Evolutionary conservation across 1,140 invertebrate species (phyloP).

Genomic region (Cherax destructor): DNA sequence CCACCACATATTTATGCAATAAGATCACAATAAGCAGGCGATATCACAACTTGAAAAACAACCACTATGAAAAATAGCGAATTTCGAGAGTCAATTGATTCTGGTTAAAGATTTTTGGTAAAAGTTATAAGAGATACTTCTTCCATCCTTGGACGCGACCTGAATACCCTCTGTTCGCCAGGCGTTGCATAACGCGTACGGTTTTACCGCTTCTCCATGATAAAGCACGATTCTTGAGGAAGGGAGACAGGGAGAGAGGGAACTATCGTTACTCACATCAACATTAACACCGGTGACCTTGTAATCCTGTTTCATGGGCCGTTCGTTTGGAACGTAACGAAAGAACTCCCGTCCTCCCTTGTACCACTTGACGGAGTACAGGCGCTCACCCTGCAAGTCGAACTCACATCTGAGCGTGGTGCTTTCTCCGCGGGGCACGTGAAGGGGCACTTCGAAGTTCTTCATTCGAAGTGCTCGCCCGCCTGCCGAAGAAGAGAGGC

Average conservation of each 20-base stretch:
- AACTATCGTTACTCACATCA: conserved; percentile 66
- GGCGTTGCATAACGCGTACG: too few relatives aligned
- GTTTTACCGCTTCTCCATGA: too few relatives aligned
- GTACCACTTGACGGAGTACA: conserved; percentile 90
- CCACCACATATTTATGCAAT: too few relatives aligned
- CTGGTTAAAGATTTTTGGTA: too few relatives aligned
- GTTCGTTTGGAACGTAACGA: conserved; percentile 84
- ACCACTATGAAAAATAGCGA: too few relatives aligned
- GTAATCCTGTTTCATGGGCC: conserved; percentile 79
- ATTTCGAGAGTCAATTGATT: too few relatives aligned
- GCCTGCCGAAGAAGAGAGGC: neutral
- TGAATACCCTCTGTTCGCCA: too few relatives aligned
- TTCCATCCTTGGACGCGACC: too few relatives aligned
- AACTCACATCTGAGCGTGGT: conserved; percentile 81
- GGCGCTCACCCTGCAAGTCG: conserved; percentile 81
- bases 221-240: neutral
- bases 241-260: neutral
- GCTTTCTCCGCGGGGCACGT: conserved; percentile 80
- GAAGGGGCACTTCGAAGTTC: conserved; percentile 73
- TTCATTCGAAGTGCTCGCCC: conserved; percentile 60
- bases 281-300: conserved; percentile 80
- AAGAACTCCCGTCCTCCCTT: conserved; percentile 87
- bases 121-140: neutral
- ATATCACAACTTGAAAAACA: too few relatives aligned
- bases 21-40: too few relatives aligned